Conservation (phyloP, 2,797 vertebrate species). For the Eulemur coronatus region DNA sequence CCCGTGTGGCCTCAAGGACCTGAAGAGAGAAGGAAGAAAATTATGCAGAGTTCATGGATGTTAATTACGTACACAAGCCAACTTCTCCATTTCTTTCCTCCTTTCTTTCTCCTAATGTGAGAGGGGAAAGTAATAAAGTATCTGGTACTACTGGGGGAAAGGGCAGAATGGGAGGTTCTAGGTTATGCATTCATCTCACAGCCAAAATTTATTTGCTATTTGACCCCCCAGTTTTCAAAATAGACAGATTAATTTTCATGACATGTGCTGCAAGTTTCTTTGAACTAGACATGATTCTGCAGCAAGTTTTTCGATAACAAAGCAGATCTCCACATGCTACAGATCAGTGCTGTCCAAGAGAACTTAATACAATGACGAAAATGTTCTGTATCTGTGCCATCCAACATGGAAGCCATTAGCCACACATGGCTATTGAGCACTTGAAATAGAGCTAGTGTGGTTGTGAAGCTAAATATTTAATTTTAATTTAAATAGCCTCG, state of each 20-base stretch:
- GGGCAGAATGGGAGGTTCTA: neutral
- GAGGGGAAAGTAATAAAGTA: neutral
- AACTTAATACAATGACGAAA: neutral
- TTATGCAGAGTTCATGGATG: neutral
- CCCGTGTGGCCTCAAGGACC: constrained; percentile 97
- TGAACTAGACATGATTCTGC: neutral
- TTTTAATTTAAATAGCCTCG: neutral
- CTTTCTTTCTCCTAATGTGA: neutral
- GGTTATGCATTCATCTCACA: neutral
- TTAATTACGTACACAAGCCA: neutral
- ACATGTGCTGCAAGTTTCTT: neutral
- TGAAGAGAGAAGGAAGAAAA: constrained; percentile 75
- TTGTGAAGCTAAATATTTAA: neutral
- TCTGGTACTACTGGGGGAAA: neutral
- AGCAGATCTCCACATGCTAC: neutral
- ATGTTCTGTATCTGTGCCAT: too few species aligned
- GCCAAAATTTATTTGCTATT: neutral
- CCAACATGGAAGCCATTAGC: neutral
- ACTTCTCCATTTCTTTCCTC: neutral
- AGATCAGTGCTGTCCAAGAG: neutral
- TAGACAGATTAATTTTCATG: neutral
- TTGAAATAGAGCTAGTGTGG: neutral
- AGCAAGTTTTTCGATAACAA: neutral
- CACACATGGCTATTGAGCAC: neutral
- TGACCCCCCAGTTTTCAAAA: neutral